Conservation (phyloP, 2,113 vertebrate species). For the Montifringilla adamsi region DNA sequence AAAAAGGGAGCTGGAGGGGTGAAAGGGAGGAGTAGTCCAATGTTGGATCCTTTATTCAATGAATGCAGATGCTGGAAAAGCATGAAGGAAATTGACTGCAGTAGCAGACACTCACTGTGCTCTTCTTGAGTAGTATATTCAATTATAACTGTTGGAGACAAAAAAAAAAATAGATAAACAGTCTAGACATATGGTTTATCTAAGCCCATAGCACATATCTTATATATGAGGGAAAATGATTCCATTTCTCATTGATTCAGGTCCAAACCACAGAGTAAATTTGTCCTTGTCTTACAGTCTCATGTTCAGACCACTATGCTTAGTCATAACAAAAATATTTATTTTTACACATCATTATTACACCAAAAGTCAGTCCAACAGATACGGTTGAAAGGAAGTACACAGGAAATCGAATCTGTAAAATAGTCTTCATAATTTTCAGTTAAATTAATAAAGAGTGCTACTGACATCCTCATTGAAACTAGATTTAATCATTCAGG, state of each 20-base stretch:
- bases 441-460: not conserved
- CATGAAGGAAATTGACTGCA: not conserved
- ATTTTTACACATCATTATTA: not conserved
- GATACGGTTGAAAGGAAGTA: not conserved
- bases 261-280: constrained; percentile 29
- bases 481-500: not conserved
- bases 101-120: not conserved
- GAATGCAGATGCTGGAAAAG: not conserved
- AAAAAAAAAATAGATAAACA: not conserved
- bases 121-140: not conserved
- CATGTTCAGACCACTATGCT: not conserved
- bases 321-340: constrained; percentile 33
- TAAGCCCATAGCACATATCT: not conserved
- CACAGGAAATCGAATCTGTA: not conserved
- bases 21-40: not conserved
- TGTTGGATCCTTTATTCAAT: not conserved
- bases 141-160: not conserved
- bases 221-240: not conserved
- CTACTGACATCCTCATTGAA: not conserved
- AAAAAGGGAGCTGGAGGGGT: not conserved
- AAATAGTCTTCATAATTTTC: not conserved
- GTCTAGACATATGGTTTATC: not conserved
- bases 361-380: not conserved
- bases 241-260: not conserved
- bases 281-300: not conserved